phyloP scores from a whole-genome alignment of 1,140 invertebrate genomes.

The Pseudomyrmex sp. region DNA sequence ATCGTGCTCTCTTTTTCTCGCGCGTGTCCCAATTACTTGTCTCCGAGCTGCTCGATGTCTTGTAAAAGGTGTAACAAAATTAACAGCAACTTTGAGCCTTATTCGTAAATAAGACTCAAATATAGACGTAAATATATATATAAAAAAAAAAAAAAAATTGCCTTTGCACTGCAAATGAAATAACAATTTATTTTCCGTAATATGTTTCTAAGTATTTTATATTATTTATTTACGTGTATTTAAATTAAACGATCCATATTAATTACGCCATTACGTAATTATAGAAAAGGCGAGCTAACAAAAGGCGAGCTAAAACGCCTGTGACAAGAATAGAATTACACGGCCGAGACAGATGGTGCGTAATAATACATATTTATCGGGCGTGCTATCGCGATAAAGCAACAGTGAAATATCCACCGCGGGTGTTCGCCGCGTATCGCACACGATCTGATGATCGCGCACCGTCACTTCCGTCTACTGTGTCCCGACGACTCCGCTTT shows the following conservation, averaged over 20 bases:
- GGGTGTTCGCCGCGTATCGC: conserved; percentile 47
- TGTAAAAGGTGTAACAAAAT: background rate
- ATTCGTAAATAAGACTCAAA: too few relatives aligned
- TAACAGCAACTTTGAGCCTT: background rate
- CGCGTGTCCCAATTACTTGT: conserved; percentile 13
- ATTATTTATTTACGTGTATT: too few relatives aligned
- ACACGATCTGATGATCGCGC: conserved; percentile 26
- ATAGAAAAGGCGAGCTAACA: too few relatives aligned
- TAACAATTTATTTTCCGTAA: too few relatives aligned
- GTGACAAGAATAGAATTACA: conserved; percentile 53
- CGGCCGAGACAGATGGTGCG: background rate
- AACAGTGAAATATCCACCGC: conserved; percentile 50
- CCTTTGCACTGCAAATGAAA: too few relatives aligned
- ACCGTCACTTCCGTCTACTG: background rate
- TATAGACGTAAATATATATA: too few relatives aligned
- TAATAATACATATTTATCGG: conserved; percentile 50
- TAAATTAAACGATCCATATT: too few relatives aligned
- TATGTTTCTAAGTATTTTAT: too few relatives aligned
- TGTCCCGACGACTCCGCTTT: conserved; percentile 27
- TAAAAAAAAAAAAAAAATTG: too few relatives aligned
- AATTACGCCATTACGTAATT: too few relatives aligned
- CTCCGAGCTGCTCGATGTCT: background rate
- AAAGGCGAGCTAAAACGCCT: background rate
- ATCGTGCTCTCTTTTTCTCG: background rate
- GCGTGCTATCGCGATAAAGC: conserved; percentile 6